Base-by-base conservation (phyloP, 2,797 vertebrate species). In the Microctenopoma steveboyesi region DNA sequence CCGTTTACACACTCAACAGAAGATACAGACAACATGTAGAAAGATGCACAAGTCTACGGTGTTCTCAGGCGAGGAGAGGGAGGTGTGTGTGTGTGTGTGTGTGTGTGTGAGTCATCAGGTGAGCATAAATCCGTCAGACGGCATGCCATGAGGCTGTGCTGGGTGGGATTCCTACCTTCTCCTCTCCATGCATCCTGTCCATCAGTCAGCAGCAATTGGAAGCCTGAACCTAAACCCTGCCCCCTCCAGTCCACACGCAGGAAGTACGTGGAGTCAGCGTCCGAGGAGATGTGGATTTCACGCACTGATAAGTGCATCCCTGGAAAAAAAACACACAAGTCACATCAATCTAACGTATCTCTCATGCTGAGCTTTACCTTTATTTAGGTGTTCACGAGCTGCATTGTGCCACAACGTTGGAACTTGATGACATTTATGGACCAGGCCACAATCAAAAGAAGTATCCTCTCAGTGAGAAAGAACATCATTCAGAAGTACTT, bases 181-280 rank as follows among this genome's bases (percentile, higher is more conserved):
- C 97, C 96, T 64, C 81, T 93, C 97, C 97, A 99, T 0, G 95
- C 96, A 25, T 84, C 89, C 11, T 91, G 90, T 48, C 95, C 95
- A 76, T 99, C 95, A 47, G 89, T 96, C 52, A 99, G 94, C 52
- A 92, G 70, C 78, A 97, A 8, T 72, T 74, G 84, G 88, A 97
- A 98, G 63, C 97, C 97, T 7, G 82, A 86, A 4, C 83, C 92
- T 48, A 98, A 84, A 72, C 94, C 91, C 68, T 15, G 74, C 81
- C 93, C 91, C 43, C 86, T 83, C 96, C 95, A 96, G 42, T 92
- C 91, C 51, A 98, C 77, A 49, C 93, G 95, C 7, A 98, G 88
- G 87, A 96, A 98, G 85, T 96, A 96, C 0, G 85, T 85, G 64
- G 78, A 82, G 55, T 83, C 90, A 27, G 93, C 92, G 72, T 94